Evolutionary conservation across 2,888 invertebrate species (phyloP).

Genomic region (Dilophus febrilis): DNA sequence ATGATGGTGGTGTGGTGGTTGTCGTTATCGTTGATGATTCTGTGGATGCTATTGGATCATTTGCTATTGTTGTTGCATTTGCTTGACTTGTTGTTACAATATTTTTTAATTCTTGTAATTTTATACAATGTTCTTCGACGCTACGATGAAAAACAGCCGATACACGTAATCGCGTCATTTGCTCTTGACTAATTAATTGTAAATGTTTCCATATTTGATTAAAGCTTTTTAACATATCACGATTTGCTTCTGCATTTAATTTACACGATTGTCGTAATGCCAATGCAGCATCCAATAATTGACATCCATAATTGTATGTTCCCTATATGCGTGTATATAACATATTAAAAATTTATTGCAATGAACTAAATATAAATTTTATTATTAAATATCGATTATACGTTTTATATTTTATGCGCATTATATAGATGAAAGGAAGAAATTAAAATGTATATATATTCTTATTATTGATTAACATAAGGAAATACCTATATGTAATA

Average conservation of each 20-base stretch:
- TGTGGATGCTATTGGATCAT: no score
- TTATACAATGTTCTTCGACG: constrained; percentile 43
- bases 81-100: constrained; percentile 31
- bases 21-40: background rate
- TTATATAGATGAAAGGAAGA: no score
- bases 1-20: no score
- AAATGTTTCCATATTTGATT: constrained; percentile 51
- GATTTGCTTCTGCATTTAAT: constrained; percentile 39
- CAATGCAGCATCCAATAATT: constrained; percentile 55
- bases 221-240: constrained; percentile 36
- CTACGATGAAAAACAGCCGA: constrained; percentile 60
- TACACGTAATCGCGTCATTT: constrained; percentile 55
- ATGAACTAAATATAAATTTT: constrained; percentile 8
- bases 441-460: no score
- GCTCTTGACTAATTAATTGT: constrained; percentile 52
- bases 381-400: no score
- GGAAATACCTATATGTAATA: no score
- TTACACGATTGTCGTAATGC: constrained; percentile 56
- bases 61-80: no score
- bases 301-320: constrained; percentile 65
- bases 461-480: no score
- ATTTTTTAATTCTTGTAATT: constrained; percentile 40
- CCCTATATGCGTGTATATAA: constrained; percentile 39
- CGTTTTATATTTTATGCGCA: no score
- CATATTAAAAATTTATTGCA: constrained; percentile 3